Conservation (phyloP, 2,113 vertebrate genomes). For the Hemiscyllium ocellatum region DNA sequence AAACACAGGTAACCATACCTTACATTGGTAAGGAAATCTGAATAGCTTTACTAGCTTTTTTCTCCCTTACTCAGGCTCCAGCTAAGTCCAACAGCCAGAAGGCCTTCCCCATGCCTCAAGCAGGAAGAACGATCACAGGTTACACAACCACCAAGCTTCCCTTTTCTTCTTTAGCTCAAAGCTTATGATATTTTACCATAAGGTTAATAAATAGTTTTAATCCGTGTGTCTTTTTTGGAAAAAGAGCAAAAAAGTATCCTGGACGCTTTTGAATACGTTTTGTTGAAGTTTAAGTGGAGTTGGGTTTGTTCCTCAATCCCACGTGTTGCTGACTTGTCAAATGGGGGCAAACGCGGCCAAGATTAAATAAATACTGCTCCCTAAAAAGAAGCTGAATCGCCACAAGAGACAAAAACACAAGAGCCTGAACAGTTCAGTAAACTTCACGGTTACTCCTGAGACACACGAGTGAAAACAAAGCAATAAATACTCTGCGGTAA, state of each 20-base stretch:
- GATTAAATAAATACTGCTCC: background rate
- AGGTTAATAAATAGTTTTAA: background rate
- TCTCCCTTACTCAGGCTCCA: background rate
- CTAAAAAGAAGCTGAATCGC: conserved; percentile 9
- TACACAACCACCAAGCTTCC: background rate
- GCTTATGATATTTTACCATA: background rate
- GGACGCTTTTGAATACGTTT: background rate
- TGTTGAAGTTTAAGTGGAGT: background rate
- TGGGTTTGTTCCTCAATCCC: background rate
- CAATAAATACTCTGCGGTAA: background rate
- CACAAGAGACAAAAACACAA: background rate
- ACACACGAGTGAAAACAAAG: background rate
- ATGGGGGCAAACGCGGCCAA: background rate
- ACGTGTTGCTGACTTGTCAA: background rate
- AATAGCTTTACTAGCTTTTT: too few relatives aligned
- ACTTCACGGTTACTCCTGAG: background rate
- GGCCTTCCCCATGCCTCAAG: background rate
- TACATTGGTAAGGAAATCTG: background rate
- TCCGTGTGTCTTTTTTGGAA: background rate
- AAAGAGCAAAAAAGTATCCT: background rate
- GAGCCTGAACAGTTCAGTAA: background rate
- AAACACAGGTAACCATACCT: background rate
- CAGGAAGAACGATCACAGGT: background rate
- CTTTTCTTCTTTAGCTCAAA: background rate
- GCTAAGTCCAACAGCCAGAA: background rate